Evolutionary conservation across 1,140 invertebrate species (phyloP), one percentile per base, ranked within the genome.

Genomic region (Zaprionus tsacasi): DNA sequence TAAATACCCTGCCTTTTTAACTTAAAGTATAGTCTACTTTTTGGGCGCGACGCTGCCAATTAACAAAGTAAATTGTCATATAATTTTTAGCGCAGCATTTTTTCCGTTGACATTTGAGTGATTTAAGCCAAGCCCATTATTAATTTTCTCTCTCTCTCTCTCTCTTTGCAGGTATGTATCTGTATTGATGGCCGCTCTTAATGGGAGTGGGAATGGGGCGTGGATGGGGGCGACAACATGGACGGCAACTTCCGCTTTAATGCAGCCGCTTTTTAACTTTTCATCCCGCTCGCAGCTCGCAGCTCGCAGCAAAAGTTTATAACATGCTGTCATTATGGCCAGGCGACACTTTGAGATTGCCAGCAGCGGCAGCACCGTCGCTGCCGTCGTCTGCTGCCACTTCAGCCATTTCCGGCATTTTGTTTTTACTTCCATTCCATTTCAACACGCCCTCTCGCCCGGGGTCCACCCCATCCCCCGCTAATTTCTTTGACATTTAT

Each of bases 301-400:
- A 55, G 66, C 27, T 25, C 58, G 65, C 45, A 58, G 65, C 65
- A 65, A 69, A 70, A 81, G 68, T 81, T 81, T 63, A 68, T 78
- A 89, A 90, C 86, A 88, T 70, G 81, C 85, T 83, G 85, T 89
- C 85, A 81, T 88, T 88, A 88, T 88, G 76, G 81, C 78, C 71
- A 68, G 81, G 86, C 86, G 78, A 89, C 83, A 89, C 80, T 89
- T 78, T 83, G 73, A 63, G 69, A 71, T 69, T 54, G 43, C 57
- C 61, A 35, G n/a, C 58, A 25, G 43, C 50, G 25, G 15, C 15
- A 3, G 36, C 11, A 7, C 10, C 3, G 33, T 5, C n/a, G n/a
- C 45, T 7, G 7, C 10, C 3, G 33, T 5, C n/a, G n/a, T 52
- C 67, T 36, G 45, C 67, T 45, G 66, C 60, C 72, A 67, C 68